Percentiles rank a stretch among this genome's conserved stretches.
Evolutionary conservation across 1,140 invertebrate species (phyloP).

Genomic region (Zaprionus capensis): DNA sequence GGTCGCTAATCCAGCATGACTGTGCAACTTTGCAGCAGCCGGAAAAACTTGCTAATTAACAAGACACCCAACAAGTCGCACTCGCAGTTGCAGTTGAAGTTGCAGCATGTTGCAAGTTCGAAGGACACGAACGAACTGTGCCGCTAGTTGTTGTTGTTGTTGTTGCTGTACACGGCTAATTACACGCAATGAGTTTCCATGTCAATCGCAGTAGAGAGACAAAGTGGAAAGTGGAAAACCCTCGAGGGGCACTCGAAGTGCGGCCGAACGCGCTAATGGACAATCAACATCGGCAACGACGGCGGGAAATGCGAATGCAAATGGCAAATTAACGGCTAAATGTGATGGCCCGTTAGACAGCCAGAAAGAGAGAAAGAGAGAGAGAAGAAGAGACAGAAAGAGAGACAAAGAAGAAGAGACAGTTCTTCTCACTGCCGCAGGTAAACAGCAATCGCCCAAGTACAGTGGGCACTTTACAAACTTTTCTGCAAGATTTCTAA

Average conservation of each 20-base stretch:
- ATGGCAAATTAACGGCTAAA: slow-evolving; percentile 47
- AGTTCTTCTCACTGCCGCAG: slow-evolving; percentile 6
- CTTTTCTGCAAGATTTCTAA: neutral
- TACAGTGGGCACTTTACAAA: neutral
- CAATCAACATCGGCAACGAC: slow-evolving; percentile 30
- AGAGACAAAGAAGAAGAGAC: slow-evolving; percentile 35
- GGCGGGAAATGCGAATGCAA: slow-evolving; percentile 33
- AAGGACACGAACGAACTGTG: slow-evolving; percentile 20
- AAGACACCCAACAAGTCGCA: slow-evolving; percentile 28
- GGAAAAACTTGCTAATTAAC: slow-evolving; percentile 52
- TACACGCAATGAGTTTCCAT: slow-evolving; percentile 67
- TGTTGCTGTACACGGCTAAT: slow-evolving; percentile 58
- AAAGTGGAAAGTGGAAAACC: slow-evolving; percentile 10
- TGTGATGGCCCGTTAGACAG: slow-evolving; percentile 31
- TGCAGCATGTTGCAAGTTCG: slow-evolving; percentile 49
- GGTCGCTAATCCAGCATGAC: slow-evolving; percentile 44
- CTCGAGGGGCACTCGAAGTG: slow-evolving; percentile 34
- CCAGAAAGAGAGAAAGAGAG: neutral
- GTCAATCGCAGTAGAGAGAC: slow-evolving; percentile 31
- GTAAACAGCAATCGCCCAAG: neutral
- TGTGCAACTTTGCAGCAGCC: slow-evolving; percentile 36
- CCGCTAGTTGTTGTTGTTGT: too few species aligned
- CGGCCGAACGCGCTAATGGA: slow-evolving; percentile 48
- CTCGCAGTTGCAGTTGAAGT: neutral
- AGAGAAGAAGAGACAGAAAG: slow-evolving; percentile 39